Percentiles rank a stretch among this genome's conserved stretches.
phyloP scores from a whole-genome alignment of 2,888 invertebrate genomes.

The Oscheius onirici region DNA sequence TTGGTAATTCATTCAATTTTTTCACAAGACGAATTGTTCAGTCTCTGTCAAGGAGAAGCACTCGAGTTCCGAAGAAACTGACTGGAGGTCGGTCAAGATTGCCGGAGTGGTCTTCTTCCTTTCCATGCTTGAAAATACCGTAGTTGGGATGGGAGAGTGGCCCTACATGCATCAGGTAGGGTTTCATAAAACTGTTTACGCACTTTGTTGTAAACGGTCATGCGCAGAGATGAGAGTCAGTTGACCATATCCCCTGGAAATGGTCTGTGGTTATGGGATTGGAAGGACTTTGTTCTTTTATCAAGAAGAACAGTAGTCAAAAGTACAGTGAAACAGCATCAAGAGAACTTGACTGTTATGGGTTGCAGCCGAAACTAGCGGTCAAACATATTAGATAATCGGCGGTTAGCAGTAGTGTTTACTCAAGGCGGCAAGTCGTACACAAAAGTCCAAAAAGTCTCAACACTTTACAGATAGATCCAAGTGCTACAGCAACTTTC shows the following conservation, averaged over 20 bases:
- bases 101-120: constrained; percentile 47
- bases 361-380: not conserved
- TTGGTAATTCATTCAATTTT: not conserved
- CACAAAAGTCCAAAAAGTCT: constrained; percentile 5
- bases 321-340: too few relatives aligned
- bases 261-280: too few relatives aligned
- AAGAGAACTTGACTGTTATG: not conserved
- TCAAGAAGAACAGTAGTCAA: not conserved
- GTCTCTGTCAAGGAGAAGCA: not conserved
- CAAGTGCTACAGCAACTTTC: constrained; percentile 45
- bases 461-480: constrained; percentile 43
- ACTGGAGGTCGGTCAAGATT: constrained; percentile 38
- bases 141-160: constrained; percentile 55
- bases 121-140: constrained; percentile 50
- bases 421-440: not conserved
- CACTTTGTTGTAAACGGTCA: too few relatives aligned
- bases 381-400: not conserved
- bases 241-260: too few relatives aligned
- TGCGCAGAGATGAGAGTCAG: too few relatives aligned
- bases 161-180: constrained; percentile 51
- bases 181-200: too few relatives aligned
- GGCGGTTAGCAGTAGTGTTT: not conserved
- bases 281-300: not conserved
- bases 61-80: constrained; percentile 21
- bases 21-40: constrained; percentile 3